Evolutionary conservation across 2,113 vertebrate genomes (phyloP).

Genomic region (Phalacrocorax pelagicus): DNA sequence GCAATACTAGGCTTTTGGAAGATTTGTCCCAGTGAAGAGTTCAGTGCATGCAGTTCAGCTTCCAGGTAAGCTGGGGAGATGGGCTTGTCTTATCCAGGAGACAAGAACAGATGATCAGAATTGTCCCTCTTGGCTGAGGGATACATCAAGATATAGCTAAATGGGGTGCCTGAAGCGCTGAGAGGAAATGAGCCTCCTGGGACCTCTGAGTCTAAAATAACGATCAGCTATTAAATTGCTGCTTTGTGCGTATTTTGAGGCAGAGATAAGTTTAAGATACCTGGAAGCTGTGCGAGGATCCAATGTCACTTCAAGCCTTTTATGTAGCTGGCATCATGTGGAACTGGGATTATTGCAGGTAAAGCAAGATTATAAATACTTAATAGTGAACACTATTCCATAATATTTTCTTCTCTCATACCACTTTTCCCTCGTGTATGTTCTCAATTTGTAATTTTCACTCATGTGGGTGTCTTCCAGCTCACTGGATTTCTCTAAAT

Average conservation of each 20-base stretch:
- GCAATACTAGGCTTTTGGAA: neutral
- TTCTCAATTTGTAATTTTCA: neutral
- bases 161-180: neutral
- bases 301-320: neutral
- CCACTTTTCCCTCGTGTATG: neutral
- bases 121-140: neutral
- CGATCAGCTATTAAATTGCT: neutral
- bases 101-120: neutral
- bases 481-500: neutral
- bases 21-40: neutral
- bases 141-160: neutral
- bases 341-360: neutral
- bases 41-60: neutral
- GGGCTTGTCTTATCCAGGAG: neutral
- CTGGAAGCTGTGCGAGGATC: neutral
- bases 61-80: neutral
- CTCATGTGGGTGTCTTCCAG: neutral
- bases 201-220: slow-evolving; percentile 15
- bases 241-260: neutral
- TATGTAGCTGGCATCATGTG: neutral
- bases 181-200: slow-evolving; percentile 1
- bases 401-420: neutral
- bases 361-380: neutral
- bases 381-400: neutral
- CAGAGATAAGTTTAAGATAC: neutral